Evolutionary conservation across 2,113 vertebrate species (phyloP), one percentile per base, ranked within the genome.

Genomic region (Cacatua alba): DNA sequence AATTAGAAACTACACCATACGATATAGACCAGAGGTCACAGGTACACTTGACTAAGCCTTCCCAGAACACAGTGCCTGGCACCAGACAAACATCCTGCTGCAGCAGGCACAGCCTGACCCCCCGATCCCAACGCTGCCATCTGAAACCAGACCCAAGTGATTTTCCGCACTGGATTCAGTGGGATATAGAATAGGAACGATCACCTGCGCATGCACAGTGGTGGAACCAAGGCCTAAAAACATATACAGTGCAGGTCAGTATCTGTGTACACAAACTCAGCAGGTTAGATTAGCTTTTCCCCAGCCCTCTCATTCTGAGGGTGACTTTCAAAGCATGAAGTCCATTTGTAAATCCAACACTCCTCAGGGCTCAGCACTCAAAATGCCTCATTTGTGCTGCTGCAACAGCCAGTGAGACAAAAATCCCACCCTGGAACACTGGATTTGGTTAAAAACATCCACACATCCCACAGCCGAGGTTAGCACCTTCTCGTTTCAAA

Each of bases 31-130:
- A 29, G 67, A 60, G 84, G 78, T 60, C 82, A 52, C 21, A 44
- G 67, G 70, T 15, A 82, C 68, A 29, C 25, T 33, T 35, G 41
- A 18, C 63, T 48, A 11, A 74, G 71, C 55, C 59, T 59, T 65
- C 35, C 37, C 79, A 43, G 94, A 72, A 67, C 81, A 49, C 17
- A 1, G 78, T 18, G 79, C 92, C 88, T 71, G 80, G 92, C 88
- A 91, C 76, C 11, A 0, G 48, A 69, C 81, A 92, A 86, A 95
- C 86, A 94, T 64, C 92, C 88, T 60, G 83, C 77, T 88, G 74
- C 94, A 71, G 60, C 5, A 92, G 65, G 83, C 74, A 88, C 85
- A 78, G 88, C 74, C 76, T 71, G 78, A 88, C 63, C 89, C 79
- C 81, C 88, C 11, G 2, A 28, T 29, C 74, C 72, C 70, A 33